Percentiles rank a stretch among this genome's conserved stretches.
Evolutionary conservation across 2,113 vertebrate genomes (phyloP).

Genomic region (Leucosticte australis): DNA sequence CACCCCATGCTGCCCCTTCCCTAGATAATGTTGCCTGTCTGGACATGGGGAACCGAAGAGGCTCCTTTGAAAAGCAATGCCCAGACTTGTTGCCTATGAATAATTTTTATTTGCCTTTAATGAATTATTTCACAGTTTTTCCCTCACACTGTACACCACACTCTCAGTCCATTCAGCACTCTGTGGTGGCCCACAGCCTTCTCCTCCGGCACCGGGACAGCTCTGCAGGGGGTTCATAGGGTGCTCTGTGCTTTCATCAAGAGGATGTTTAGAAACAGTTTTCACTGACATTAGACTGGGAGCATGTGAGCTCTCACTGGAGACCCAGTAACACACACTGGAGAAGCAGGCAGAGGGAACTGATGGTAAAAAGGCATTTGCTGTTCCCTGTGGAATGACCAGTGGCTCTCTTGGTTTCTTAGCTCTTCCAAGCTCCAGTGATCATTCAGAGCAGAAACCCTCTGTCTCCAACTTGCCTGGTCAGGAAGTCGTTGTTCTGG

Average conservation of each 20-base stretch:
- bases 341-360: slow-evolving; percentile 34
- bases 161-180: not conserved
- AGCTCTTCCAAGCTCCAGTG: not conserved
- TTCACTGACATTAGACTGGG: slow-evolving; percentile 43
- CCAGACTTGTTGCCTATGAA: slow-evolving; percentile 51
- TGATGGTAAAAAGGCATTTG: slow-evolving; percentile 27
- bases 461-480: not conserved
- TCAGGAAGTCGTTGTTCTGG: not conserved
- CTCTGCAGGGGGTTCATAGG: slow-evolving; percentile 18
- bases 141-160: slow-evolving; percentile 39
- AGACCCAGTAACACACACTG: not conserved
- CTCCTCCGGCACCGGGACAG: not conserved
- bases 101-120: slow-evolving; percentile 71
- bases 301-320: slow-evolving; percentile 30
- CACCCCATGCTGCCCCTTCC: not conserved
- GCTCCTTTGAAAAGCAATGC: slow-evolving; percentile 59
- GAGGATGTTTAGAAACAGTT: slow-evolving; percentile 69
- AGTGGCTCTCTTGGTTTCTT: not conserved
- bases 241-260: slow-evolving; percentile 65
- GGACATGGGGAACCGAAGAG: not conserved
- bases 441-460: not conserved
- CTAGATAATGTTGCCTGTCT: not conserved
- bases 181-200: slow-evolving; percentile 44
- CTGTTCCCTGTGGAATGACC: not conserved
- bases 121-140: slow-evolving; percentile 58